Conservation (phyloP, 2,888 invertebrate genomes). For the Leucozona laternaria region DNA sequence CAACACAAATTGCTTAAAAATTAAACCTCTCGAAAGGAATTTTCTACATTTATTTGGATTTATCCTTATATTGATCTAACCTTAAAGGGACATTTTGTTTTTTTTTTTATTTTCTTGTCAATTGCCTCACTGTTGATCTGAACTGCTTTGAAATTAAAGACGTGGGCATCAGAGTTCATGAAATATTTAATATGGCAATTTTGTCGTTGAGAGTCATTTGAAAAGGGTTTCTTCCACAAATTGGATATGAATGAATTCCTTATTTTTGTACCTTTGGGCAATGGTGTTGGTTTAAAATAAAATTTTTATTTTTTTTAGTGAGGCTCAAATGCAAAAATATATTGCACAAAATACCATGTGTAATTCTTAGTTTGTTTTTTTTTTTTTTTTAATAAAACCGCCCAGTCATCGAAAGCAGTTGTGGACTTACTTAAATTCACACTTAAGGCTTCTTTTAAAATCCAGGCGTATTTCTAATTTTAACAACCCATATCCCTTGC, state of each 20-base stretch:
- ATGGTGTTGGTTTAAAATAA: not conserved
- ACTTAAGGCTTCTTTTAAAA: not conserved
- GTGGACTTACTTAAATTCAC: not conserved
- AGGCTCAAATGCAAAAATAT: not conserved
- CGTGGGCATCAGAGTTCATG: conserved; percentile 6
- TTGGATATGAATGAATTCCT: not conserved
- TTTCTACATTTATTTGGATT: conserved; percentile 12
- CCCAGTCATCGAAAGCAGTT: not conserved
- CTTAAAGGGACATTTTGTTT: conserved; percentile 9
- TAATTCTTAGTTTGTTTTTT: not conserved
- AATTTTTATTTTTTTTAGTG: not conserved
- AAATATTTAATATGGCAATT: conserved; percentile 36
- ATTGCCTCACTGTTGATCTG: conserved; percentile 12
- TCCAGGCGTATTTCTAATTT: too few species aligned
- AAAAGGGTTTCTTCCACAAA: conserved; percentile 13
- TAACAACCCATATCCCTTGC: too few species aligned
- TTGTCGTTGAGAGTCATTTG: conserved; percentile 8
- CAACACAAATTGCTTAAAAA: conserved; percentile 42
- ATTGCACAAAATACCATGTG: not conserved
- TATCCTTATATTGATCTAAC: not conserved
- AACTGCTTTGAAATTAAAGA: not conserved
- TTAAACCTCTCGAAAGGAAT: conserved; percentile 13
- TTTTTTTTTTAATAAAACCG: not conserved
- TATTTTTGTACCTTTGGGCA: not conserved
- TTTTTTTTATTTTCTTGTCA: conserved; percentile 1